Evolutionary conservation across 1,140 invertebrate genomes (phyloP).

Genomic region (Lordiphosa collinella): DNA sequence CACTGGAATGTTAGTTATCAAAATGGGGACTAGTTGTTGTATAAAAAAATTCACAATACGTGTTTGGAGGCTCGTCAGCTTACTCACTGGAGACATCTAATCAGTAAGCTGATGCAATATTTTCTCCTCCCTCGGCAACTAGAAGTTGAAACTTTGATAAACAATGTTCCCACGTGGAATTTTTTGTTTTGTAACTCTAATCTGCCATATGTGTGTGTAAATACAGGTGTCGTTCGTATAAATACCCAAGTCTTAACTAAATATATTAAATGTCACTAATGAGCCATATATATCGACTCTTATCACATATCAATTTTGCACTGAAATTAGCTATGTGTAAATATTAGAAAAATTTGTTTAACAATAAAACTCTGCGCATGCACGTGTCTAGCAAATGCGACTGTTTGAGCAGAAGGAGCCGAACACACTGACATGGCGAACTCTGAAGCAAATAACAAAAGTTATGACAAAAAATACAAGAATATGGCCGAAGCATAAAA

Average conservation of each 20-base stretch:
- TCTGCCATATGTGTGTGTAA: slow-evolving; percentile 13
- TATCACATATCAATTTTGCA: slow-evolving; percentile 38
- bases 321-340: neutral
- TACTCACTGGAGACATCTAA: no score
- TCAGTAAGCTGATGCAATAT: neutral
- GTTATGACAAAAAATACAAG: no score
- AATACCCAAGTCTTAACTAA: slow-evolving; percentile 6
- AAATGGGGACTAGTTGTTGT: no score
- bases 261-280: neutral
- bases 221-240: slow-evolving; percentile 29
- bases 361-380: slow-evolving; percentile 11
- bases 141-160: neutral
- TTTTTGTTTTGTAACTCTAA: slow-evolving; percentile 20
- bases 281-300: slow-evolving; percentile 29
- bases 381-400: slow-evolving; percentile 20
- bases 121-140: neutral
- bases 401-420: slow-evolving; percentile 10
- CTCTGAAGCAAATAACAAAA: neutral
- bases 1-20: neutral
- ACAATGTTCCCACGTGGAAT: neutral
- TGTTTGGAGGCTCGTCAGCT: no score
- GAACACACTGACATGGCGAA: slow-evolving; percentile 25
- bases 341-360: slow-evolving; percentile 23
- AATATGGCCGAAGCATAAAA: no score
- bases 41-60: no score